Base-by-base conservation (phyloP, 2,888 invertebrate genomes). In the Drosophila paranaensis region DNA sequence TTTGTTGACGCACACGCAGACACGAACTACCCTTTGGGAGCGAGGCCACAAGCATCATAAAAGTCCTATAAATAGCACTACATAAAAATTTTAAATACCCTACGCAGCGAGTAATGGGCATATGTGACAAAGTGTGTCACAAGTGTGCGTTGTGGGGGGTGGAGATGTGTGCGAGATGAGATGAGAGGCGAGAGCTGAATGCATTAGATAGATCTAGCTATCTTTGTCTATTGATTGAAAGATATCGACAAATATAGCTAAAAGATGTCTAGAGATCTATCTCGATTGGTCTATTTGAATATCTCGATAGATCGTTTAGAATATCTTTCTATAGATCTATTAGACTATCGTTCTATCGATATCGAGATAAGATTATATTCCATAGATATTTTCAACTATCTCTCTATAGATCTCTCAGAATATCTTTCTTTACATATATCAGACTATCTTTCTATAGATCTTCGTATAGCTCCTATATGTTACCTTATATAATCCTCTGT, bases 41-140 rank as follows among this genome's bases (percentile, higher is more conserved):
- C 57, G 54, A 65, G 71, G 65, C 71, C 74, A 64, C 37, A 57
- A 35, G 30, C 27, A 60, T 42, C 56, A 54, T 71, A 50, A 71
- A 71, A 60, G 37, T 16, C 27, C 45, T 45, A 37, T 27, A 63
- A 57, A 74, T 60, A 63, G 57, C 56, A 39, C 25, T 25, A 48
- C 45, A 53, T 74, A 37, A 66, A 62, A 48, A 11, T 56, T 54
- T 48, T 11, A 11, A 25, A 46, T 71, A 37, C 68, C 39, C 57
- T 57, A 16, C 14, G 33, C 9, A 20, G 33, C 9, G 33, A 14
- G 56, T 16, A 39, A 10, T 27, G 14, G 16, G 40, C 30, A 20
- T n/a, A 56, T 35, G 45, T 48, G 11, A 48, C 56, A n/a, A 11
- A 27, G 25, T 35, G n/a, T 43, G 45, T 35, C 25, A 57, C 5